Percentiles rank a stretch among this genome's conserved stretches.
These are phyloP conservation scores for Oxytorus armatus DNA, from an alignment of 2,888 invertebrate genomes.

Conservation along the genomic window DNA sequence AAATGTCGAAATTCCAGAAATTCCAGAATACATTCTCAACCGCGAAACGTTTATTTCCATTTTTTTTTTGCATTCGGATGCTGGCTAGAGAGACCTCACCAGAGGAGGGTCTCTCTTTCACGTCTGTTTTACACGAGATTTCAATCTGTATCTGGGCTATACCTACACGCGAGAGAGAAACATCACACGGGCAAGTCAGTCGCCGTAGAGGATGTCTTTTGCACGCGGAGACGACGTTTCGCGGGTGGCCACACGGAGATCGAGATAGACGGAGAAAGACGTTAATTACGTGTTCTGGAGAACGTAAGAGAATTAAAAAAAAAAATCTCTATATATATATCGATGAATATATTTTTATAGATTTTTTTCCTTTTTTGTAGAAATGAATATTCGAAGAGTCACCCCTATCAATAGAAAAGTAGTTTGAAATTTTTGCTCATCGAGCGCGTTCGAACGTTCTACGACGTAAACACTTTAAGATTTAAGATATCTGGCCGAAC, in stretches of 20 bases:
- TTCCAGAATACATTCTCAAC: too few species aligned
- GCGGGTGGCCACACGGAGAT: slow-evolving; percentile 19
- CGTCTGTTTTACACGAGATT: slow-evolving; percentile 51
- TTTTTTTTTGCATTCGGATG: slow-evolving; percentile 3
- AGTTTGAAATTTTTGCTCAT: too few species aligned
- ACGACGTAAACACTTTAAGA: too few species aligned
- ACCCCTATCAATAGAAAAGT: too few species aligned
- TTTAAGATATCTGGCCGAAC: too few species aligned
- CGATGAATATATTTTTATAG: too few species aligned
- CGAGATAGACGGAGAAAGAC: slow-evolving; percentile 17
- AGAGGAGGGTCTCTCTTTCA: slow-evolving; percentile 13
- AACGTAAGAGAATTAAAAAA: too few species aligned
- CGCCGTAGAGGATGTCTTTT: slow-evolving; percentile 33
- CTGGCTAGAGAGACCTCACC: slow-evolving; percentile 27
- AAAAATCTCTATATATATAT: too few species aligned
- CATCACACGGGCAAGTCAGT: slow-evolving; percentile 35
- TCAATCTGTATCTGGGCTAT: slow-evolving; percentile 38
- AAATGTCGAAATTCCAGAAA: too few species aligned
- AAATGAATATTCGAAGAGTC: too few species aligned
- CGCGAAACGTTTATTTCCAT: not conserved
- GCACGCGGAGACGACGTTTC: slow-evolving; percentile 33
- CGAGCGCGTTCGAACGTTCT: too few species aligned
- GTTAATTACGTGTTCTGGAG: slow-evolving; percentile 23
- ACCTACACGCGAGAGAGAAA: slow-evolving; percentile 25
- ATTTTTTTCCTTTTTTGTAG: too few species aligned